Conservation (phyloP, 2,888 invertebrate species). For the Eucriotettix oculatus region DNA sequence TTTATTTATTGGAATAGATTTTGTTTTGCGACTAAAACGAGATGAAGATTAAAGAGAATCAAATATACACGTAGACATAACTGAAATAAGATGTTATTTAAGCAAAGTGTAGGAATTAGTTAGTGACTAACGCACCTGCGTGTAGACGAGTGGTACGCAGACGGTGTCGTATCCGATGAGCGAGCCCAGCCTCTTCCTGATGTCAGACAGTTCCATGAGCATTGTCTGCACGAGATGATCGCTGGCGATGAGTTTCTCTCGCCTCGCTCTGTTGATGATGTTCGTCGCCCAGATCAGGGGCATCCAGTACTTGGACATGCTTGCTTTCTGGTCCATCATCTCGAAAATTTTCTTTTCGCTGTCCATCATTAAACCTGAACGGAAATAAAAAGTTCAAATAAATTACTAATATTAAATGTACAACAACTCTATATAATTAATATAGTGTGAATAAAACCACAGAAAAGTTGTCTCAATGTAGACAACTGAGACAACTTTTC, state of each 20-base stretch:
- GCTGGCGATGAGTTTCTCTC: conserved; percentile 66
- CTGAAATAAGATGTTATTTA: too few species aligned
- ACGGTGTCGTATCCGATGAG: conserved; percentile 84
- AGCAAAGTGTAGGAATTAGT: too few species aligned
- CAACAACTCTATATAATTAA: too few species aligned
- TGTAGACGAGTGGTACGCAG: conserved; percentile 81
- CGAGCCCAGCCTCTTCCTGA: conserved; percentile 64
- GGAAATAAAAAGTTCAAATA: conserved; percentile 2
- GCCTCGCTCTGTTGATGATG: conserved; percentile 72
- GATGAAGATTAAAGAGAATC: too few species aligned
- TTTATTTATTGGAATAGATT: too few species aligned
- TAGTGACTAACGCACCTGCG: conserved; percentile 46
- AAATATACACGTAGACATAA: too few species aligned
- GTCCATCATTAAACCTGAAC: conserved; percentile 72
- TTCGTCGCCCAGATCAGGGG: conserved; percentile 86
- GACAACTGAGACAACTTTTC: too few species aligned
- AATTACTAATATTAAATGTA: too few species aligned
- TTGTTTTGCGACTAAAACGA: too few species aligned
- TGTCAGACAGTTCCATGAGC: conserved; percentile 75
- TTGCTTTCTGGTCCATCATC: conserved; percentile 69
- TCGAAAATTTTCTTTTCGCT: conserved; percentile 85
- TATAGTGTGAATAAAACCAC: too few species aligned
- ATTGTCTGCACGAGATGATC: conserved; percentile 89
- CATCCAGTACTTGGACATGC: conserved; percentile 89
- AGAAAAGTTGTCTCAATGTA: too few species aligned